phyloP scores from a whole-genome alignment of 2,888 invertebrate species.

The Polydesmus complanatus region DNA sequence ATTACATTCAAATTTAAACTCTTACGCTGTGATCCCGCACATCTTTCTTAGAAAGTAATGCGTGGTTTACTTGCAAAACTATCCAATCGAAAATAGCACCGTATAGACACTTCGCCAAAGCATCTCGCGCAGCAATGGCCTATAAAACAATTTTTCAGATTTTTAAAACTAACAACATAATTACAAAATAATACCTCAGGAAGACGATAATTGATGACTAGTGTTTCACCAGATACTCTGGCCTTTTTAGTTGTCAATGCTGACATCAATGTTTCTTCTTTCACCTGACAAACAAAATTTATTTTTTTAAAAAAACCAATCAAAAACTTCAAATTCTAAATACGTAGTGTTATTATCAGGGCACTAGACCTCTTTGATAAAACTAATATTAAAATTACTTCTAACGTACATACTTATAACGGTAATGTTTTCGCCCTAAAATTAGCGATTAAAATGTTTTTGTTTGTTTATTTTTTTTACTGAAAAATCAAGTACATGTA shows the following conservation, averaged over 20 bases:
- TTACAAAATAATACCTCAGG: conserved; percentile 37
- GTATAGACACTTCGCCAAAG: conserved; percentile 92
- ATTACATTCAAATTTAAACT: not conserved
- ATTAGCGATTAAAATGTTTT: too few relatives aligned
- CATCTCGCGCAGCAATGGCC: conserved; percentile 82
- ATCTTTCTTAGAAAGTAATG: conserved; percentile 79
- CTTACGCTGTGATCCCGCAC: conserved; percentile 57
- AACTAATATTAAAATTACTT: too few relatives aligned
- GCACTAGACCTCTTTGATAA: too few relatives aligned
- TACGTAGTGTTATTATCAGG: too few relatives aligned
- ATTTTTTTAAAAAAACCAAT: not conserved
- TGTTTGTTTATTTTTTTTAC: too few relatives aligned
- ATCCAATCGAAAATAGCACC: conserved; percentile 96
- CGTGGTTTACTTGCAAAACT: conserved; percentile 88
- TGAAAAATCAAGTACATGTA: too few relatives aligned
- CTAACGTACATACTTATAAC: too few relatives aligned
- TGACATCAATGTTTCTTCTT: conserved; percentile 69
- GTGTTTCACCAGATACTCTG: conserved; percentile 70
- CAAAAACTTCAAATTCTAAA: not conserved
- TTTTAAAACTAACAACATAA: not conserved
- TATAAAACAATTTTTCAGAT: conserved; percentile 27
- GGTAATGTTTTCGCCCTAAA: too few relatives aligned
- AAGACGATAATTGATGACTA: conserved; percentile 78
- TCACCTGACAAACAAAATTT: conserved; percentile 28
- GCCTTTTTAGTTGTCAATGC: conserved; percentile 78